Conservation (phyloP, 2,888 invertebrate species). For the Zelleria hepariella region DNA sequence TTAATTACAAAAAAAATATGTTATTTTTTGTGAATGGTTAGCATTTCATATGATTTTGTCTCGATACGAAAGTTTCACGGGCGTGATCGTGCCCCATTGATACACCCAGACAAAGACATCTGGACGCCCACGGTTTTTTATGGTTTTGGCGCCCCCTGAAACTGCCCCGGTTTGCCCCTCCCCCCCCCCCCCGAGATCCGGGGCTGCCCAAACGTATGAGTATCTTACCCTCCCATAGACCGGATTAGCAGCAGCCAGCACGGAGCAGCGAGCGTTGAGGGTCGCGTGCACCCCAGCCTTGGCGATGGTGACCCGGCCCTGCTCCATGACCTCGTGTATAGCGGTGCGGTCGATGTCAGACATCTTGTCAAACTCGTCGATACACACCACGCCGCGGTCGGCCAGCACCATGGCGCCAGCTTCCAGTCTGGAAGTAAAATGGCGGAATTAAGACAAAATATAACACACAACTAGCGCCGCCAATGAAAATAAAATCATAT, state of each 20-base stretch:
- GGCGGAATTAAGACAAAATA: neutral
- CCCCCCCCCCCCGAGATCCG: no score
- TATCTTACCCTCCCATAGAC: constrained; percentile 90
- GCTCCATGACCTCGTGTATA: constrained; percentile 99
- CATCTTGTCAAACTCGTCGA: constrained; percentile 99
- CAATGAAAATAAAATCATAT: no score
- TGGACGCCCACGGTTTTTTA: no score
- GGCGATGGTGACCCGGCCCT: constrained; percentile 96
- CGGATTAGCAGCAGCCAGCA: constrained; percentile 99
- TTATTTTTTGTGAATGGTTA: no score
- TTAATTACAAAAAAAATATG: no score
- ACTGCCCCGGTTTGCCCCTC: no score
- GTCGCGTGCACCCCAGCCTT: constrained; percentile 99
- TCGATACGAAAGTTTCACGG: no score
- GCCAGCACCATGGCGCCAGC: constrained; percentile 99
- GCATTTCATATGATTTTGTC: no score
- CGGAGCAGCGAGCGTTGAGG: constrained; percentile 96
- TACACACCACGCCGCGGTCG: constrained; percentile 97
- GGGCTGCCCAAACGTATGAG: neutral
- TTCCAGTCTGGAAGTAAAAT: constrained; percentile 75
- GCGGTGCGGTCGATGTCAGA: constrained; percentile 99
- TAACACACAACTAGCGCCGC: no score
- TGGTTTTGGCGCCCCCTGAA: no score
- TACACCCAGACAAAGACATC: no score
- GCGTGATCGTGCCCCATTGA: no score